Evolutionary conservation across 2,888 invertebrate species (phyloP), one percentile per base, ranked within the genome.

Genomic region (Proisotoma minuta): DNA sequence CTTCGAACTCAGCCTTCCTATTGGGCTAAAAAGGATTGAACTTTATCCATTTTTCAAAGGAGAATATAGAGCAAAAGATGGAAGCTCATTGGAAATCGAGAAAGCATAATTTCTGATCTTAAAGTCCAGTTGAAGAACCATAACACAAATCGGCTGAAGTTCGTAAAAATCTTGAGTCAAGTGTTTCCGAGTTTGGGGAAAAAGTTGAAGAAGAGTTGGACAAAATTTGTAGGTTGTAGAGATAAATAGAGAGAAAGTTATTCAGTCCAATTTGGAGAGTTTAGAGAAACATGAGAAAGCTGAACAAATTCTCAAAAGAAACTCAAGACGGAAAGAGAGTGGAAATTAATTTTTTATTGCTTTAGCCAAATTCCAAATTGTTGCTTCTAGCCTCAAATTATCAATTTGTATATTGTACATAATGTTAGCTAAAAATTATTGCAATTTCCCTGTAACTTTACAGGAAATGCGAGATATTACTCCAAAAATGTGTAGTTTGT

Each of bases 51-150:
- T n/a, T n/a, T n/a, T 91, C 94, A 64, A 88, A 91, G 79, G 92
- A 92, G 78, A 90, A 90, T 68, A 83, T 95, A 68, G 90, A 91
- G 76, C 86, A 89, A 70, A 94, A 94, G n/a, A n/a, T n/a, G n/a
- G n/a, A n/a, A n/a, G n/a, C n/a, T n/a, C n/a, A n/a, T 82, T 76
- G 94, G 90, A 80, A 96, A 95, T 76, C 86, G 95, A 73, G 94
- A 94, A 78, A 89, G 89, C 48, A 90, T 91, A 78, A 90, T 96
- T 77, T 88, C 87, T 76, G 91, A 91, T 77, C 83, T 95, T 76
- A 91, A 90, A 78, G 86, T 87, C 69, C 88, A 94, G 77, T 84
- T 92, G 75, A 91, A 91, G 84, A 87, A 87, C 62, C 82, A 26
- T 29, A 62, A 63, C 52, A 60, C 51, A 57, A 79, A 81, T 76